Conservation (phyloP, 2,113 vertebrate species). For the Triplophysa tibetana region DNA sequence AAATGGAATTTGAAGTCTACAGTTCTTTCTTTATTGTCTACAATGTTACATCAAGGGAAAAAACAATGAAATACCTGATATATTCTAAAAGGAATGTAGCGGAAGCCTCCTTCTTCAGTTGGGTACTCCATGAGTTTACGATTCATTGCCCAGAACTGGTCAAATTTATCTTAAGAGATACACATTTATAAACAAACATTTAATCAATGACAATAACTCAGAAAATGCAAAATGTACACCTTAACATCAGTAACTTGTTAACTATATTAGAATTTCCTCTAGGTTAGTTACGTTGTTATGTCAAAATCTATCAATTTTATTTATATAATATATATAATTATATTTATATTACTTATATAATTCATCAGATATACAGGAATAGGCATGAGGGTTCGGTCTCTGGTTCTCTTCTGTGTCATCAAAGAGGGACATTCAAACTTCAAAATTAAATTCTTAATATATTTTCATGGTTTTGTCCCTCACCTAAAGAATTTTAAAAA, state of each 20-base stretch:
- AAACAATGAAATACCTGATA: slow-evolving; percentile 83
- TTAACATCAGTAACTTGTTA: too few relatives aligned
- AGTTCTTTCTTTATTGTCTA: not conserved
- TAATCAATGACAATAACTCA: not conserved
- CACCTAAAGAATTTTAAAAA: too few relatives aligned
- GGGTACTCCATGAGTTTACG: slow-evolving; percentile 97
- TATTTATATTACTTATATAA: too few relatives aligned
- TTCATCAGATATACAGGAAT: too few relatives aligned
- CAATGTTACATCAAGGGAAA: not conserved
- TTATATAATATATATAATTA: too few relatives aligned
- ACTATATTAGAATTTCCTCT: not conserved
- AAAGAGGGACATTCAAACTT: too few relatives aligned
- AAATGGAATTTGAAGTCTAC: not conserved
- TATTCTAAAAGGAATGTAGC: slow-evolving; percentile 97
- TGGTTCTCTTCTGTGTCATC: too few relatives aligned
- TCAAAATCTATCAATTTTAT: not conserved
- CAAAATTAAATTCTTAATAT: too few relatives aligned
- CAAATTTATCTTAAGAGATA: slow-evolving; percentile 87
- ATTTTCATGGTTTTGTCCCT: too few relatives aligned
- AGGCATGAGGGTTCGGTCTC: too few relatives aligned
- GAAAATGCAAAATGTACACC: too few relatives aligned
- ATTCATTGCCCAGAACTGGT: slow-evolving; percentile 99
- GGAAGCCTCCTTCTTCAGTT: slow-evolving; percentile 92
- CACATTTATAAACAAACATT: not conserved
- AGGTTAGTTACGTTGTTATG: not conserved